These are phyloP conservation scores for Plectropomus leopardus DNA, from an alignment of 2,113 vertebrate genomes.

Conservation along the genomic window DNA sequence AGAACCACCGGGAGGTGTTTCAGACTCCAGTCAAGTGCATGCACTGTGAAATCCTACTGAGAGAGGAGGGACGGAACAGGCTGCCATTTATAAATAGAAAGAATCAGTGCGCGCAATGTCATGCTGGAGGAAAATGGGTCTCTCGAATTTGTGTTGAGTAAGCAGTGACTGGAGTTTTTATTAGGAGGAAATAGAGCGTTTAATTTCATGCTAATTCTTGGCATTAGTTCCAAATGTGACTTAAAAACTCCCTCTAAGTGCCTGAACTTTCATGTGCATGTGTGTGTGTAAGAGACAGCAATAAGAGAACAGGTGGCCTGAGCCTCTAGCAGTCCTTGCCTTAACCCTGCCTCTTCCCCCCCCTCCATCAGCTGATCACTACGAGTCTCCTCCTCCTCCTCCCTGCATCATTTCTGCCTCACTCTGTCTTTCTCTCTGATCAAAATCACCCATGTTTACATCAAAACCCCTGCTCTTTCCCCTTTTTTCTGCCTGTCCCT, in stretches of 20 bases:
- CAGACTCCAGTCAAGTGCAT: slow-evolving; percentile 43
- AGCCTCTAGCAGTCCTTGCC: slow-evolving; percentile 47
- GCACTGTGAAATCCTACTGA: slow-evolving; percentile 51
- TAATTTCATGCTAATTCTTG: slow-evolving; percentile 77
- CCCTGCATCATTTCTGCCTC: slow-evolving; percentile 17
- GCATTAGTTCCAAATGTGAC: slow-evolving; percentile 66
- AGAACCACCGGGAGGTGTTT: slow-evolving; percentile 42
- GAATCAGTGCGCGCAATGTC: slow-evolving; percentile 70
- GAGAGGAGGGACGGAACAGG: slow-evolving; percentile 53
- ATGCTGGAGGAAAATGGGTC: slow-evolving; percentile 70
- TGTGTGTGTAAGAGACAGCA: slow-evolving; percentile 1
- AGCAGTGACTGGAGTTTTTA: slow-evolving; percentile 71
- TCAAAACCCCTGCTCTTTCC: slow-evolving; percentile 6
- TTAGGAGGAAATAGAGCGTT: slow-evolving; percentile 69
- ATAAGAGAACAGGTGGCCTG: slow-evolving; percentile 65
- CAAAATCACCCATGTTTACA: slow-evolving; percentile 43
- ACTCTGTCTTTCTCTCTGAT: slow-evolving; percentile 36
- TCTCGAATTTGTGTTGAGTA: slow-evolving; percentile 71
- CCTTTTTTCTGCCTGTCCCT: slow-evolving; percentile 25
- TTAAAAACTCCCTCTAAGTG: slow-evolving; percentile 44
- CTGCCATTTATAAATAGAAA: slow-evolving; percentile 77
- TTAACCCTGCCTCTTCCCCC: slow-evolving; percentile 49
- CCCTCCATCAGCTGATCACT: slow-evolving; percentile 59
- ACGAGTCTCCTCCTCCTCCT: slow-evolving; percentile 34
- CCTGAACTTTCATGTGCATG: slow-evolving; percentile 20